phyloP scores from a whole-genome alignment of 2,888 invertebrate species.

The Nipponacmea schrenckii region DNA sequence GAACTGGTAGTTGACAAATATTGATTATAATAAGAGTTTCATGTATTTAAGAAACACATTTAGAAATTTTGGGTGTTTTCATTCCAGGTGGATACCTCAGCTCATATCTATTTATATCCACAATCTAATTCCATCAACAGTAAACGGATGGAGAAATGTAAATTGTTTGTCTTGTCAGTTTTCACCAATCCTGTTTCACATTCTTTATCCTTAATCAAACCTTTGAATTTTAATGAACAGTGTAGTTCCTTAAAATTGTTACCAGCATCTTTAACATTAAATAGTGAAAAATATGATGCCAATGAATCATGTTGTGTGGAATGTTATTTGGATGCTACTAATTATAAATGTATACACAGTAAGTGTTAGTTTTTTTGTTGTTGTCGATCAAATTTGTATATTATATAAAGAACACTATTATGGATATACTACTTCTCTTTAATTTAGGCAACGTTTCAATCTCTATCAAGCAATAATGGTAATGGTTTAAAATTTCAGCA shows the following conservation, averaged over 20 bases:
- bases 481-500: too few relatives aligned
- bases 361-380: not conserved
- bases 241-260: not conserved
- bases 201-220: not conserved
- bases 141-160: not conserved
- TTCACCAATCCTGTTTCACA: not conserved
- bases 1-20: too few relatives aligned
- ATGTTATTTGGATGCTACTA: constrained; percentile 21
- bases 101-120: not conserved
- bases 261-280: too few relatives aligned
- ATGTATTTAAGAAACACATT: too few relatives aligned
- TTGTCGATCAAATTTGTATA: too few relatives aligned
- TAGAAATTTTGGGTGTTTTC: not conserved
- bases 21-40: too few relatives aligned
- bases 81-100: not conserved
- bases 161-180: not conserved
- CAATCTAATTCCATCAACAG: not conserved
- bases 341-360: constrained; percentile 34
- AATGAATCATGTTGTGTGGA: constrained; percentile 14
- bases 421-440: too few relatives aligned
- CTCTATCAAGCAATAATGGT: too few relatives aligned
- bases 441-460: too few relatives aligned
- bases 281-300: too few relatives aligned
- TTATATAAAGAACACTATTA: too few relatives aligned
- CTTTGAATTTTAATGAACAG: not conserved